Base-by-base conservation (phyloP, 2,888 invertebrate species). In the Prosopocoilus inquinatus region DNA sequence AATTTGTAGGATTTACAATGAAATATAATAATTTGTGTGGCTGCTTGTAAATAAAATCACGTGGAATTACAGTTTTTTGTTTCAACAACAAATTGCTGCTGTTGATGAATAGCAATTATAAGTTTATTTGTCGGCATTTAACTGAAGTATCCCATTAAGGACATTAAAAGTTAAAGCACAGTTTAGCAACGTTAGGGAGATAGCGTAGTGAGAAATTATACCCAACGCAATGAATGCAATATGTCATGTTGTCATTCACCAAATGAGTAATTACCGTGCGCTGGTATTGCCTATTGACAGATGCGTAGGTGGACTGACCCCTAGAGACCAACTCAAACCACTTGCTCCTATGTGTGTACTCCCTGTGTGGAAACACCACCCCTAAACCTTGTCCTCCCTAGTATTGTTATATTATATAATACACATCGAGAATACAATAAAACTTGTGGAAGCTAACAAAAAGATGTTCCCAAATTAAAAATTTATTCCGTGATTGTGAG, bases 191-290 rank as follows among this genome's bases (percentile, higher is more conserved):
- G 33, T 41, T 20, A 32, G 41, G 43, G 50, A 39, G 41, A 39
- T 50, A 50, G 50, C 44, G 28, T 50, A 50, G 41, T 41, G 41
- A 41, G 54, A 43, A 54, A 54, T 54, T 54, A 48, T 35, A 47
- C 32, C 59, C 55, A 59, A 53, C 59, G 62, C 58, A 64, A 50
- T 60, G 61, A 70, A 72, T 71, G 70, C 70, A 74, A 72, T 72
- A 74, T 73, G 73, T 75, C 74, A 74, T 72, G 70, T 74, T 73
- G 73, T 72, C 72, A 72, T 74, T 72, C 70, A 68, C 66, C 66
- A 69, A 73, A 73, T 73, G 73, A 74, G 70, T 75, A 75, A 75
- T 75, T 74, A 72, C 71, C 67, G 66, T 69, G 69, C 65, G 66
- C 61, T 67, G 64, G 66, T 65, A 72, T 70, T 70, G 71, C 70